Evolutionary conservation across 2,113 vertebrate species (phyloP).

Genomic region (Brachypteracias leptosomus): DNA sequence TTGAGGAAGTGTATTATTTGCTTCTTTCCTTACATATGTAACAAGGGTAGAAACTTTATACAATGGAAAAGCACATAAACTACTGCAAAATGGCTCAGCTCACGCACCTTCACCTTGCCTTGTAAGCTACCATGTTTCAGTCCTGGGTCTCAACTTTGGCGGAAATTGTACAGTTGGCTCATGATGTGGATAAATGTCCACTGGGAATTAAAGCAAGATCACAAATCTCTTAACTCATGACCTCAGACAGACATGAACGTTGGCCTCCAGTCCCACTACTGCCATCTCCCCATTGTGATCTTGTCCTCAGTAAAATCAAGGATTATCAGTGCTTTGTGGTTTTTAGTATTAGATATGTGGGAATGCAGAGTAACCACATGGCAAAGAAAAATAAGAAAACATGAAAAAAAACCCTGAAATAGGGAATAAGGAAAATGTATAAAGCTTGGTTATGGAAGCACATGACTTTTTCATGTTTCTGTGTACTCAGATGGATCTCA

Average conservation of each 20-base stretch:
- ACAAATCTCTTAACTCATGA: slow-evolving; percentile 61
- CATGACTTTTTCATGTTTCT: background rate
- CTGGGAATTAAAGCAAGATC: slow-evolving; percentile 50
- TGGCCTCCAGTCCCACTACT: background rate
- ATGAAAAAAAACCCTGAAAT: background rate
- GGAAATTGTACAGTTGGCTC: slow-evolving; percentile 41
- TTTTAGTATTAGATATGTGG: background rate
- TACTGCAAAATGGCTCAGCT: background rate
- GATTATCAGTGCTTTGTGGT: background rate
- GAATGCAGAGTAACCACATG: background rate
- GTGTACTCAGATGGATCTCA: background rate
- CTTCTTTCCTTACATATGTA: background rate
- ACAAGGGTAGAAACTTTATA: background rate
- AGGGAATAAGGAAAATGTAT: slow-evolving; percentile 18
- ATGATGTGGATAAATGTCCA: slow-evolving; percentile 40
- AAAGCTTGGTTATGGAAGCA: background rate
- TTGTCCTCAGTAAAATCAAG: background rate
- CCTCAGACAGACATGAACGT: slow-evolving; percentile 23
- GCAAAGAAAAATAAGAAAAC: background rate
- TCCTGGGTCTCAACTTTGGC: slow-evolving; percentile 27
- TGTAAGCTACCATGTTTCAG: background rate
- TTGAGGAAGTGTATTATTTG: background rate
- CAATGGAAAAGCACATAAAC: background rate
- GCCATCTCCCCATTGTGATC: background rate
- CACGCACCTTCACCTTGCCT: background rate